phyloP scores from a whole-genome alignment of 92 coral and sea anemone species.

The Palythoa heliodiscus region DNA sequence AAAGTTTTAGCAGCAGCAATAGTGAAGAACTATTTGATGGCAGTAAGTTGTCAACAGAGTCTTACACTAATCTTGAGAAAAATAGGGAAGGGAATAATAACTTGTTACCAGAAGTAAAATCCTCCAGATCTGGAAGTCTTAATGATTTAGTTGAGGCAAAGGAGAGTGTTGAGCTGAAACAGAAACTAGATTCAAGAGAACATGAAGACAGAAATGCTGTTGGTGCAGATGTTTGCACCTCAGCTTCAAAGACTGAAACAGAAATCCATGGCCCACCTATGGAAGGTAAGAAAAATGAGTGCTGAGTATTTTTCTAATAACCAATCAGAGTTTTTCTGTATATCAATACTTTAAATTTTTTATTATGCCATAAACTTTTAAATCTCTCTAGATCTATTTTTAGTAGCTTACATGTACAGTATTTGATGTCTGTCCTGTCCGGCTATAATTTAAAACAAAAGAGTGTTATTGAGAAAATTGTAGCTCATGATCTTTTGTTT shows the following conservation, averaged over 20 bases:
- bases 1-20: neutral
- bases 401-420: too few relatives aligned
- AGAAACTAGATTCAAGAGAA: neutral
- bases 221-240: constrained; percentile 34
- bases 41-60: neutral
- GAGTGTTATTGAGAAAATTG: too few relatives aligned
- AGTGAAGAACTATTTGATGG: neutral
- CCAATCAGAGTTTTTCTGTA: too few relatives aligned
- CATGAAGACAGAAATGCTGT: constrained; percentile 38
- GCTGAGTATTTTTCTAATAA: neutral
- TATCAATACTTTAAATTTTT: too few relatives aligned
- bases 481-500: too few relatives aligned
- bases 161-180: constrained; percentile 29
- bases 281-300: constrained; percentile 26
- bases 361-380: too few relatives aligned
- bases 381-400: too few relatives aligned
- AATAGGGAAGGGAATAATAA: neutral
- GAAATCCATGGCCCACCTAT: constrained; percentile 17
- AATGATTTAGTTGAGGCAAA: constrained; percentile 41
- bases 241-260: neutral
- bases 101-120: neutral
- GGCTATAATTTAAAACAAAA: too few relatives aligned
- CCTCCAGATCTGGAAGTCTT: neutral
- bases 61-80: neutral
- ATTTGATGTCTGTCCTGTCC: too few relatives aligned